Conservation (phyloP, 2,113 vertebrate genomes). For the Verasper variegatus region DNA sequence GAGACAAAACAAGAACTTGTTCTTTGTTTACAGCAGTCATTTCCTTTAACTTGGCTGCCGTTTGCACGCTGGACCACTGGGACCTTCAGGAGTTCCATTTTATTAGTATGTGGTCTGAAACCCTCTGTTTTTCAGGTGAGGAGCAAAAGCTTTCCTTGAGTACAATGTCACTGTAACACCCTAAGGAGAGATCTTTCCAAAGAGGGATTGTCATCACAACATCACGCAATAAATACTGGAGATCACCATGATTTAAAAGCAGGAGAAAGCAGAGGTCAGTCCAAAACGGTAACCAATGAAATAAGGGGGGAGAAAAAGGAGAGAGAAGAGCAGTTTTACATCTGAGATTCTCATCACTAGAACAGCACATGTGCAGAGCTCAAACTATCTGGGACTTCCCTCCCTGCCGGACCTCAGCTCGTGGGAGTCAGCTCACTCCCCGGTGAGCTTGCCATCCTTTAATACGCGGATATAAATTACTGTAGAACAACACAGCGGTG, state of each 20-base stretch:
- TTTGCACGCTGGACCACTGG: conserved; percentile 53
- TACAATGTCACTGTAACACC: conserved; percentile 27
- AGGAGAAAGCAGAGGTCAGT: conserved; percentile 28
- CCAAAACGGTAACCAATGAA: conserved; percentile 62
- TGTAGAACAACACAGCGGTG: conserved; percentile 67
- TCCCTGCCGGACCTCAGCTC: conserved; percentile 45
- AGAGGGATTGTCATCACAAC: conserved; percentile 50
- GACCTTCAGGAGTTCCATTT: conserved; percentile 63
- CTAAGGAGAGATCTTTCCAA: conserved; percentile 24
- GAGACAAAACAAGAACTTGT: conserved; percentile 70
- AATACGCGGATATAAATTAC: conserved; percentile 75
- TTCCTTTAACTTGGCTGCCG: conserved; percentile 67
- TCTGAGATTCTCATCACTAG: conserved; percentile 71
- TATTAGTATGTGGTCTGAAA: conserved; percentile 58
- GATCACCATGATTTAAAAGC: conserved; percentile 51
- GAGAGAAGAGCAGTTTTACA: conserved; percentile 50
- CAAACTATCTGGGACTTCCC: conserved; percentile 68
- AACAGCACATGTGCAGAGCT: conserved; percentile 50
- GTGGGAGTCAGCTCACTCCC: conserved; percentile 63
- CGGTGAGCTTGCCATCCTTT: conserved; percentile 57
- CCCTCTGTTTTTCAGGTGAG: conserved; percentile 28
- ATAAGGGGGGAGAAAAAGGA: conserved; percentile 21
- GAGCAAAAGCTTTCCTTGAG: conserved; percentile 40
- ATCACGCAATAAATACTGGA: conserved; percentile 34
- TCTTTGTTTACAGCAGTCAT: conserved; percentile 75